Base-by-base conservation (phyloP, 2,888 invertebrate genomes). In the Machimus atricapillus region DNA sequence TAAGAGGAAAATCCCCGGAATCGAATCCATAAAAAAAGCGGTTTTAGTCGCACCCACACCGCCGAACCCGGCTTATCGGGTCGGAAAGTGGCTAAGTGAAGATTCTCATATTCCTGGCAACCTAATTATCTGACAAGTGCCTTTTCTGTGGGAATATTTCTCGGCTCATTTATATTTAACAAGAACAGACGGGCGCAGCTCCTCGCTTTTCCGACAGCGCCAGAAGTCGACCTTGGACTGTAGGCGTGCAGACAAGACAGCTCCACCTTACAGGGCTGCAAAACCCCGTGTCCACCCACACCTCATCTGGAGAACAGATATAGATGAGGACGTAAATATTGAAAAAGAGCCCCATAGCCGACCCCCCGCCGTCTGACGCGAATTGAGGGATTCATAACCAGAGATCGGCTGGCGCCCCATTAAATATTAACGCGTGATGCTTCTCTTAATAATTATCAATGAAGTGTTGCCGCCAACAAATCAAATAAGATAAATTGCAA, bases 81-180 rank as follows among this genome's bases (percentile, higher is more conserved):
- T 66, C 58, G 19, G 79, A 43, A 43, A 79, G 27, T 37, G 23
- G 43, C 43, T 43, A 79, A 27, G 40, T 79, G 12, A 12, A 27
- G 27, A 46, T 43, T 8, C 40, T 14, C 34, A 81, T 56, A 81
- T 37, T 40, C 8, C 40, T 31, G 19, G 81, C n/a, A 56, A 58
- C 81, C 81, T 81, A 81, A 81, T 81, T 81, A 81, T 56, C 31
- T 19, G 81, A 81, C 56, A 81, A 81, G 56, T 56, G 34, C 81
- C 81, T 40, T 81, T 81, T 52, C 31, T 81, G 56, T 56, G 81
- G 81, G 81, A 27, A 81, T 81, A 81, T 81, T 81, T 56, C n/a
- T 14, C 12, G 81, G 56, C 56, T 52, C 52, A 81, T 81, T 81
- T 81, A 81, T 81, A 56, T 58, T 81, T 81, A 58, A 81, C 34